Evolutionary conservation across 2,888 invertebrate species (phyloP), one percentile per base, ranked within the genome.

Genomic region (Dryobotodes eremita): DNA sequence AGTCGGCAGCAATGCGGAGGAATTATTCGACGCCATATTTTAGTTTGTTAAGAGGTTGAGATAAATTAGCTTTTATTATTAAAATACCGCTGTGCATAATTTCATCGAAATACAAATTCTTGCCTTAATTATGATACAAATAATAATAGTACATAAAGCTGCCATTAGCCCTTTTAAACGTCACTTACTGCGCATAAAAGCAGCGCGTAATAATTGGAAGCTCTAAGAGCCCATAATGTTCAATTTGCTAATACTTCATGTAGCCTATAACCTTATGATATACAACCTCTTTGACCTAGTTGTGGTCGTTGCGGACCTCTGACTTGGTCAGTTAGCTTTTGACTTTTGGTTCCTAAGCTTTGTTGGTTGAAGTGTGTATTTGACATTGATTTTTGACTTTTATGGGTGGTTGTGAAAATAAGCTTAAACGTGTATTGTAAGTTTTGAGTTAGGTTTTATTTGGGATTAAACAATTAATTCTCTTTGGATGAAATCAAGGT

Each of bases 221-320:
- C 62, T 64, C 13, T 75, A 70, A 86, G 68, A 62, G 31, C n/a
- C n/a, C 31, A 75, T 75, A 46, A 83, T 72, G 84, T 57, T 70
- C 71, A 84, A 68, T 86, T 84, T 75, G 64, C 69, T 82, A 83
- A 83, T 72, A 71, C 55, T 50, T 26, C 46, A 86, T 57, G 61
- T 74, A 64, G 53, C 36, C 26, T n/a, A 10, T 77, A 62, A 76
- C 75, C 77, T 76, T 46, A 77, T 42, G 50, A 74, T 64, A 69
- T 66, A 23, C 50, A 62, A 82, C 48, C 66, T 68, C 66, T 76
- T 42, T 69, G 83, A 70, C 84, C 83, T 62, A 75, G 69, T 78
- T 75, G 0, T 15, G 53, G 2, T 36, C 31, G 31, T 36, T 36
- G 31, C 1, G 31, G 72, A 72, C 61, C 74, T 57, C 46, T 71